These are phyloP conservation scores for Fragum sueziense DNA, from an alignment of 2,888 invertebrate species.

Conservation along the genomic window DNA sequence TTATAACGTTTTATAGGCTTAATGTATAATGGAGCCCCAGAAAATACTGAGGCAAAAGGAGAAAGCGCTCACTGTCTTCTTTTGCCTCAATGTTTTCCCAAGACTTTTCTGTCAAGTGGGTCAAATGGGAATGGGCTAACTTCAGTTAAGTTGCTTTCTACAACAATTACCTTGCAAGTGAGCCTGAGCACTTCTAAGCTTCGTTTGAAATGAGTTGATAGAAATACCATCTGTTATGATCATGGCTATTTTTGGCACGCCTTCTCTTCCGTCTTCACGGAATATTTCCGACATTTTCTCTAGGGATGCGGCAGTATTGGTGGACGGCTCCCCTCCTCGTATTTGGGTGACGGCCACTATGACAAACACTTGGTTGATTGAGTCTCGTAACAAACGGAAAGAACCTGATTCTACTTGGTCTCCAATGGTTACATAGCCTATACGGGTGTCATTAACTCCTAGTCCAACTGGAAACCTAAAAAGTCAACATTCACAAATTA, in stretches of 20 bases:
- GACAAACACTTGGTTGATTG: conserved; percentile 4
- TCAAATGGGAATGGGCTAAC: background rate
- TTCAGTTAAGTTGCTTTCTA: too few species aligned
- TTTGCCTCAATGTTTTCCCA: background rate
- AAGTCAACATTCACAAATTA: too few species aligned
- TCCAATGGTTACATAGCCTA: conserved; percentile 32
- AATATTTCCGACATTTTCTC: conserved; percentile 12
- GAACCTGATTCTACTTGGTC: background rate
- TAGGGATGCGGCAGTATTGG: conserved; percentile 26
- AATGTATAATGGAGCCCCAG: too few species aligned
- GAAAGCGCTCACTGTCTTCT: too few species aligned
- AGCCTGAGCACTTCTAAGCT: conserved; percentile 9
- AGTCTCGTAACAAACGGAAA: conserved; percentile 3
- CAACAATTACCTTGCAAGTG: conserved; percentile 11
- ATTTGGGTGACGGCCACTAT: conserved; percentile 15
- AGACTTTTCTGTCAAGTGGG: background rate
- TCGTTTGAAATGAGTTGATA: conserved; percentile 31
- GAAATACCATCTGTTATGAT: conserved; percentile 37
- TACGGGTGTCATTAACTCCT: conserved; percentile 19
- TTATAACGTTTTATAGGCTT: too few species aligned
- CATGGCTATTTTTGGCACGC: conserved; percentile 28
- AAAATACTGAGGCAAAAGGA: too few species aligned
- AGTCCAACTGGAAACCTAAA: conserved; percentile 33
- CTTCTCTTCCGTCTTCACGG: conserved; percentile 16
- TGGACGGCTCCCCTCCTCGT: conserved; percentile 1